Base-by-base conservation (phyloP, 2,113 vertebrate species). In the Sinocyclocheilus anshuiensis region DNA sequence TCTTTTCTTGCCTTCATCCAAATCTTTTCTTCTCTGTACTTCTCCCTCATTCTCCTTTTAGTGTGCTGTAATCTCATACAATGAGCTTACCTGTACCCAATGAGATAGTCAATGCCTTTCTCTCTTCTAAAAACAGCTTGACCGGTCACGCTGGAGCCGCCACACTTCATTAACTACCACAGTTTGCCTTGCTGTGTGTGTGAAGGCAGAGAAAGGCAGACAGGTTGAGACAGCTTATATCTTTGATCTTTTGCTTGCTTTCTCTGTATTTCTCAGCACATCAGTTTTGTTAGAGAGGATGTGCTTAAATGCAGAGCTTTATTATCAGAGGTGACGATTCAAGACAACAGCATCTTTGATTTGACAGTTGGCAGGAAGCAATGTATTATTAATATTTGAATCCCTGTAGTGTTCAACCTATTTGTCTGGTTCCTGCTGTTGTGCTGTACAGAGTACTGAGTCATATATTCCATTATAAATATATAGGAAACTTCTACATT, bases 41-140 rank as follows among this genome's bases (percentile, higher is more conserved):
- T 15, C 42, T 29, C 67, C 24, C 65, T 5, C 15, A 1, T 45
- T 48, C 82, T 86, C 20, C 72, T 90, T 90, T 87, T 80, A 83
- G 77, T 69, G 20, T 55, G 85, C 84, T 90, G 81, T 89, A 89
- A 86, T 90, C 55, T 89, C 69, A 69, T 87, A 87, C 86, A 88
- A 48, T 33, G 65, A 72, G 79, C 83, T 82, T 80, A 83, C 91
- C 83, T 86, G 53, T 81, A 65, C 22, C 42, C 10, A 39, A 7
- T 39, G 5, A 42, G 42, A 42, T 42, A 8, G 42, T 42, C 42
- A 42, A 6, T 42, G 42, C 8, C 82, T 75, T 83, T 79, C 74
- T 67, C 26, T 53, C 42, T 36, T 69, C 45, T 26, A 82, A 71
- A 69, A 82, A 87, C 61, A 77, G 74, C 86, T 91, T 90, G 55